Base-by-base conservation (phyloP, 2,888 invertebrate genomes). In the Bimastos eiseni region DNA sequence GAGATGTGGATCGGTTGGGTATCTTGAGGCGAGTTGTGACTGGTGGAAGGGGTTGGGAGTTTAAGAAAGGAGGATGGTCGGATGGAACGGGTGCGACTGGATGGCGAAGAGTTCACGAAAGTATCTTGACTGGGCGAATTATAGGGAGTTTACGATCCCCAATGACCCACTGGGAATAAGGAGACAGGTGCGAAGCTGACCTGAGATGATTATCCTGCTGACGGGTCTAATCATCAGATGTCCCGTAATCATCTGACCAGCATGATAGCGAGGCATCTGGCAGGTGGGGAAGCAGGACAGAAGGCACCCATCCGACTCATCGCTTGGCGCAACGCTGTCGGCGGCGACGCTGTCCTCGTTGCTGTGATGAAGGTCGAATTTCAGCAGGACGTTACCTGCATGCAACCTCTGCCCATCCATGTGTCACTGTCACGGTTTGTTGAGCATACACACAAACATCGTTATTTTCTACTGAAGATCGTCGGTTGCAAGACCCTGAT, bases 241-340 rank as follows among this genome's bases (percentile, higher is more conserved):
- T 37, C 91, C 91, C 5, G 90, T 89, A 30, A 91, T 89, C 24
- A 84, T 88, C 89, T 91, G 91, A 21, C 91, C 91, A 17, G 90
- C 90, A 11, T 49, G 86, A 88, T 91, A 91, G 89, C 44, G 38
- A 24, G 91, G 91, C 34, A 89, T 89, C 70, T 55, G 88, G 41
- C 91, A 91, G 90, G 89, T 86, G n/a, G 90, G 91, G 38, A 91
- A 90, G 83, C 91, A 91, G 17, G 91, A 91, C 13, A 88, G 41
- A 21, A 91, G 90, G 41, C 91, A 91, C 15, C 88, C 90, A 33
- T 90, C 70, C 15, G 38, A 88, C 11, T 36, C 90, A 24, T 36
- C 83, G 37, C 37, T 86, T 44, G 55, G 86, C 33, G 38, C 55
- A 86, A 19, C 34, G 38, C 38, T 30, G 37, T 34, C 17, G n/a